phyloP scores from a whole-genome alignment of 1,140 invertebrate genomes.

The Trypoxylus dichotomus region DNA sequence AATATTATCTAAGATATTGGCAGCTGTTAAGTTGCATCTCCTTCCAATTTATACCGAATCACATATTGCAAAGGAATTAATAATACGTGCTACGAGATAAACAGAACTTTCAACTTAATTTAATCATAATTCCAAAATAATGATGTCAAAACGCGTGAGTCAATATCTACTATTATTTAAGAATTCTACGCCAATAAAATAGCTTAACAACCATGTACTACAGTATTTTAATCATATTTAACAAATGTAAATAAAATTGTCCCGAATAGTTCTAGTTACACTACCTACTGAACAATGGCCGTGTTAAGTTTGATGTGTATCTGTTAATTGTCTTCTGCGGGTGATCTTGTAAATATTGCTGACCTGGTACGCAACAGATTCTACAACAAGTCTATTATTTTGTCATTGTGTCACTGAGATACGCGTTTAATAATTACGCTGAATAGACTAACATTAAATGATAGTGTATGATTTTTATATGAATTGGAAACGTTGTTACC shows the following conservation, averaged over 20 bases:
- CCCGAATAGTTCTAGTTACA: background rate
- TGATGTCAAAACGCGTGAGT: too few relatives aligned
- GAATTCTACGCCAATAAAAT: background rate
- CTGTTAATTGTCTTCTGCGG: background rate
- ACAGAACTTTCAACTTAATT: too few relatives aligned
- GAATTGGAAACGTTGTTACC: background rate
- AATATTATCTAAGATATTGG: too few relatives aligned
- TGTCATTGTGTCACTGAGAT: background rate
- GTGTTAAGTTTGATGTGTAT: background rate
- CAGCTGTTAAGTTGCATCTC: too few relatives aligned
- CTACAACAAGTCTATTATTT: background rate
- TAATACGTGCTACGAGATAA: too few relatives aligned
- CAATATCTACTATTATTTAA: background rate
- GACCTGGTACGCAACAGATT: background rate
- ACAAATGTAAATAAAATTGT: background rate
- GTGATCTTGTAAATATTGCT: background rate
- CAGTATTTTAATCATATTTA: background rate
- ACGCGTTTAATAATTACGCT: background rate
- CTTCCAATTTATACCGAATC: too few relatives aligned
- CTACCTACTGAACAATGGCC: background rate
- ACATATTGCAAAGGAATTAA: too few relatives aligned
- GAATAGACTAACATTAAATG: background rate
- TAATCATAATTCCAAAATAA: too few relatives aligned
- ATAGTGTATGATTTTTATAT: background rate
- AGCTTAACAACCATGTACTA: background rate